Evolutionary conservation across 2,797 vertebrate species (phyloP).

Genomic region (Phalloptychus januarius): DNA sequence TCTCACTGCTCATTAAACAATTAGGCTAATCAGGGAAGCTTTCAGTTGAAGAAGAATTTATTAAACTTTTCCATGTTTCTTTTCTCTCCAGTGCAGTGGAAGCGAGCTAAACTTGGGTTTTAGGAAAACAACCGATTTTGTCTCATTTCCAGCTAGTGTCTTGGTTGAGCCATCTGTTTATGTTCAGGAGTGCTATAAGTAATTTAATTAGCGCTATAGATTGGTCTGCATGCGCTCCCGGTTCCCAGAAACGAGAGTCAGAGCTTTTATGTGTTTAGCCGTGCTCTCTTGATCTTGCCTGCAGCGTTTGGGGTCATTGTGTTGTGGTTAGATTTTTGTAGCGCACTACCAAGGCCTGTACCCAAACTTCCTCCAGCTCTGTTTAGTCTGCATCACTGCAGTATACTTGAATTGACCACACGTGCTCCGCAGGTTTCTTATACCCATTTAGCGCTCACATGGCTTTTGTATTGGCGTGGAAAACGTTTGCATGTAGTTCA

Average conservation of each 20-base stretch:
- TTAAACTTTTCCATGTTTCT: neutral
- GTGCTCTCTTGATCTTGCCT: conserved; percentile 32
- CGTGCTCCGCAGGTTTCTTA: conserved; percentile 25
- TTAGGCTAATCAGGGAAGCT: neutral
- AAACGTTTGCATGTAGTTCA: conserved; percentile 28
- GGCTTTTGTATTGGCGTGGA: conserved; percentile 32
- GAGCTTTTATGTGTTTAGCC: neutral
- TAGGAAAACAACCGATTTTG: conserved; percentile 3
- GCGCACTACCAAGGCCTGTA: conserved; percentile 22
- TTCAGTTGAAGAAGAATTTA: neutral
- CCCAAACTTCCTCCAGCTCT: conserved; percentile 65
- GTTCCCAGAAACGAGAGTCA: conserved; percentile 6
- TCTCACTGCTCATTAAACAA: neutral
- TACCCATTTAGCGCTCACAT: conserved; percentile 16
- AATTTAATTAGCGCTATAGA: neutral
- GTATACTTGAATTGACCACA: conserved; percentile 54
- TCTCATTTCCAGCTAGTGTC: conserved; percentile 12
- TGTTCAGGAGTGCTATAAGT: conserved; percentile 10
- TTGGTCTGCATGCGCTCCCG: conserved; percentile 18
- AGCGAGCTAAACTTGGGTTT: neutral
- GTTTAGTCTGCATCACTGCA: conserved; percentile 71
- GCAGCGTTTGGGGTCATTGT: conserved; percentile 33
- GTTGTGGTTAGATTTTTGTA: conserved; percentile 61
- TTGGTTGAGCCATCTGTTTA: neutral
- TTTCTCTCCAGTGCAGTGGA: neutral